Evolutionary conservation across 2,797 vertebrate genomes (phyloP), one percentile per base, ranked within the genome.

Genomic region (Cyclopterus lumpus): DNA sequence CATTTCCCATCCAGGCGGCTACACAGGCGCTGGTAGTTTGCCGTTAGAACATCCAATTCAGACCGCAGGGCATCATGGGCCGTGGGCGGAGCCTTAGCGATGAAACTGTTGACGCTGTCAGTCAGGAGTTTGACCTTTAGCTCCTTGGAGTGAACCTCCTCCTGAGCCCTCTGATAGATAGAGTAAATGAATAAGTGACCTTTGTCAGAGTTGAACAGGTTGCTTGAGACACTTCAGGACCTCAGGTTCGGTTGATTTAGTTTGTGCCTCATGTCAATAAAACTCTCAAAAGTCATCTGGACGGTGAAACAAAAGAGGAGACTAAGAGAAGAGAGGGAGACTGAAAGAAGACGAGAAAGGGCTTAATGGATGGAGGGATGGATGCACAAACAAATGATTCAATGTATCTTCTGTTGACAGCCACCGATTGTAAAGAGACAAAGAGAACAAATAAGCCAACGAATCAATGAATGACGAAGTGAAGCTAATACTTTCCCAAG

Each of bases 111-210:
- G 68, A 99, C 97, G 0, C 96, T 96, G 80, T 99, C 97, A 0
- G 96, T 97, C 77, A 99, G 93, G 57, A 98, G 96, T 74, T 97
- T 97, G 79, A 99, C 98, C 95, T 99, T 99, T 6, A 96, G 93
- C 91, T 98, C 96, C 86, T 99, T 99, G 82, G 99, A 98, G 75
- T 95, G 92, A 46, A 98, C 96, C 84, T 99, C 98, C 61, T 99
- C 98, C 89, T 97, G 97, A 65, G 97, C 98, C 89, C 96, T 96
- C 98, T 99, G 92, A 40, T 8, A 66, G 16, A 58, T 12, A 53
- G 32, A 71, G 36, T 58, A 59, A 22, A 40, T 32, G 8, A n/a
- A 12, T 24, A 6, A 46, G 32, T 5, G 30, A 40, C 22, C 34
- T 16, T 58, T 51, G 49, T 24, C 46, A 48, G 46, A 49, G n/a